Conservation (phyloP, 2,797 vertebrate genomes). For the Meriones psammophilus region DNA sequence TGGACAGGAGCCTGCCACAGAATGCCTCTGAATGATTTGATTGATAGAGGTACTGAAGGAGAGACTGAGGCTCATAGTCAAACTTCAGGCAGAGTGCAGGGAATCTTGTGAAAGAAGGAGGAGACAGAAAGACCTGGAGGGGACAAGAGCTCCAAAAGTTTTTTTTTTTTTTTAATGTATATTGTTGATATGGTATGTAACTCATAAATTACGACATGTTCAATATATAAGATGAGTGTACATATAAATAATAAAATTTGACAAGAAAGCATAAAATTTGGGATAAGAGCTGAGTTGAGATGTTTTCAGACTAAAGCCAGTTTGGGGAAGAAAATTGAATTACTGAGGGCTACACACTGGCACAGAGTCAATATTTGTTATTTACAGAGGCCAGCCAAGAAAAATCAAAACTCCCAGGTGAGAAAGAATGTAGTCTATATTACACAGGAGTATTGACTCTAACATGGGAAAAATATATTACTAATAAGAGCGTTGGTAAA, state of each 20-base stretch:
- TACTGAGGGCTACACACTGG: not conserved
- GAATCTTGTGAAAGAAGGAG: no score
- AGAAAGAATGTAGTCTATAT: not conserved
- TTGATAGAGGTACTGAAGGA: no score
- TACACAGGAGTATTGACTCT: not conserved
- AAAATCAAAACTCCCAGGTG: not conserved
- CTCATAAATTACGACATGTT: not conserved
- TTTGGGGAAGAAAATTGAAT: not conserved
- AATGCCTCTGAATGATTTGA: no score
- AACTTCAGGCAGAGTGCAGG: no score
- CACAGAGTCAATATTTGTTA: not conserved
- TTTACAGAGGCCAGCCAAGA: not conserved
- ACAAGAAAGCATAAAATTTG: not conserved
- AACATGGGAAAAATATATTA: not conserved
- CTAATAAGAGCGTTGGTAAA: not conserved
- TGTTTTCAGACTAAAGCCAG: not conserved
- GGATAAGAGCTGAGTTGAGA: not conserved
- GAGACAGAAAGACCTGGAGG: no score
- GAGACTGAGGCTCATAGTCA: no score
- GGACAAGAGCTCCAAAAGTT: no score
- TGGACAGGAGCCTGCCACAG: no score
- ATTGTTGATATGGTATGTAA: not conserved
- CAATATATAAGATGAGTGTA: not conserved
- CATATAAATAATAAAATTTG: not conserved
- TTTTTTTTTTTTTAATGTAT: not conserved